Evolutionary conservation across 2,113 vertebrate species (phyloP).

Genomic region (Gorsachius goisagi): DNA sequence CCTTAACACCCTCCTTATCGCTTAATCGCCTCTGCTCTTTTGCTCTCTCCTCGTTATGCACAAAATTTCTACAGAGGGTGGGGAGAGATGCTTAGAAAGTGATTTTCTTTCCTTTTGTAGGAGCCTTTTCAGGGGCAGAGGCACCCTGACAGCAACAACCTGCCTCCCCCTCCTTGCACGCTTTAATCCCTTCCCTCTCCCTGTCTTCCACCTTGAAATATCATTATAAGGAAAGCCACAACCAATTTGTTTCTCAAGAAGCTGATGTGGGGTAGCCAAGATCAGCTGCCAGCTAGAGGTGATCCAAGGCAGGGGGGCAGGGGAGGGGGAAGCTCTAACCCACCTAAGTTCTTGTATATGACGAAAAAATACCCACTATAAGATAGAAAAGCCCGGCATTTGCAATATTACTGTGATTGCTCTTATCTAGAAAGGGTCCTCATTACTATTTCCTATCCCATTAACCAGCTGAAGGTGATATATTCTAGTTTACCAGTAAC

Average conservation of each 20-base stretch:
- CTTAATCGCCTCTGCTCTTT: neutral
- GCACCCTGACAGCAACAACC: neutral
- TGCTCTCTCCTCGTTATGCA: accelerated
- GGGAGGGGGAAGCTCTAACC: neutral
- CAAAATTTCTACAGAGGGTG: neutral
- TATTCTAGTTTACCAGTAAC: neutral
- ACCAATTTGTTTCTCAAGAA: neutral
- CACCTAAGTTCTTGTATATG: neutral
- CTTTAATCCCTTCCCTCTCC: neutral
- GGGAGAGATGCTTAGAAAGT: neutral
- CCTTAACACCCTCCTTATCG: neutral
- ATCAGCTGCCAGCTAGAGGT: neutral
- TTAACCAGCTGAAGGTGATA: neutral
- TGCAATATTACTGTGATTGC: neutral
- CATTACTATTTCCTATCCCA: neutral
- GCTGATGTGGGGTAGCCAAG: neutral
- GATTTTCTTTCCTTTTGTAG: neutral
- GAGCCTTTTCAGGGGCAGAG: neutral
- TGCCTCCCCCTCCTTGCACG: neutral
- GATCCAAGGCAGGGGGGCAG: neutral
- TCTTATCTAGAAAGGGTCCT: neutral
- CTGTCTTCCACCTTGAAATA: neutral
- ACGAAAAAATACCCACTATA: neutral
- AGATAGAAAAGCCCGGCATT: neutral
- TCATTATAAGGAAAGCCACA: neutral